Evolutionary conservation across 2,797 vertebrate species (phyloP), one percentile per base, ranked within the genome.

Genomic region (Sebastes trivittatus): DNA sequence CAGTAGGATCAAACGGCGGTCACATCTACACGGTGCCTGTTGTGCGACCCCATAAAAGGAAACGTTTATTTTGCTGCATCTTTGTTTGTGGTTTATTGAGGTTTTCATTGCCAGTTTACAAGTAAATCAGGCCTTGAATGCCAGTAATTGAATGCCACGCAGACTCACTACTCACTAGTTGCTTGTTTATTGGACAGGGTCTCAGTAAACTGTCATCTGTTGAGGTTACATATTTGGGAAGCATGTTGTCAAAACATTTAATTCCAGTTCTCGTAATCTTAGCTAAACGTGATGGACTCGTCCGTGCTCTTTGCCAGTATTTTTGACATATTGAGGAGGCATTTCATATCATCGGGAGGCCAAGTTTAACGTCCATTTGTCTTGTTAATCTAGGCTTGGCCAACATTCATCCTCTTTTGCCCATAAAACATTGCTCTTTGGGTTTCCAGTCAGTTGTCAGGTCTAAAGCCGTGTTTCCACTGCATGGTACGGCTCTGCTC

Each of bases 161-260:
- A 6, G 29, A 55, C 32, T 70, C 29, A 23, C 27, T 30, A 58
- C 32, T 70, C 29, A 23, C 23, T 27, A 61, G 60, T 42, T 32
- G 18, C 64, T 34, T 78, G 72, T 85, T 87, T 36, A 72, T 71
- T 71, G 55, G 58, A 66, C 38, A 55, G 30, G 54, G 59, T 74
- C 82, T 72, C 75, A 64, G 38, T 82, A 64, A 90, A 75, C 60
- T 25, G 18, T 68, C 72, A 38, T 82, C 30, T 66, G 70, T 81
- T 83, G 70, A 72, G 79, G 75, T 82, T 65, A 66, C 61, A 70
- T 52, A 32, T 82, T 82, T 72, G 65, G 56, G 63, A 79, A 84
- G 32, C 63, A 20, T 42, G 58, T 73, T 64, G 27, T 82, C 80
- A 62, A 80, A 78, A 58, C 69, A 80, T 69, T 22, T 8, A 67